A percentile compares a stretch with the other conserved stretches of the same genome.
Conservation (phyloP, 2,888 invertebrate genomes). For the Disparrhopalites patrizii region DNA sequence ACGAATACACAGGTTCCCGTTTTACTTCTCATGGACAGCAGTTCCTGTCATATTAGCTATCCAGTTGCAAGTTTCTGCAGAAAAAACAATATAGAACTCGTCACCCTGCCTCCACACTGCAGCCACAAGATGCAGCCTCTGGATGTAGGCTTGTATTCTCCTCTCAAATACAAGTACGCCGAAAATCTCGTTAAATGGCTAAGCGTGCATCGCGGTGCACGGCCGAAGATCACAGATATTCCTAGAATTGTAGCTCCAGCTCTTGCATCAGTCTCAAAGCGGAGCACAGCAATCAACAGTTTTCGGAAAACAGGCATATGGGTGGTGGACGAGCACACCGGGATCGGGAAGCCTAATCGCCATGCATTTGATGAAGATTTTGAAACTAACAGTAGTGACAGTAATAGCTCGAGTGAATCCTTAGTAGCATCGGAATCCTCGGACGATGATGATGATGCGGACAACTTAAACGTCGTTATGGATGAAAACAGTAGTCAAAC, state of each 20-base stretch:
- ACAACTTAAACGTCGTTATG: no score
- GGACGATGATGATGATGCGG: background rate
- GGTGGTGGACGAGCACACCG: background rate
- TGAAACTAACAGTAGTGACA: background rate
- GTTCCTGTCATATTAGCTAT: background rate
- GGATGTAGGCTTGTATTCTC: background rate
- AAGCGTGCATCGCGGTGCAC: background rate
- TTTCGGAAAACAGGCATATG: background rate
- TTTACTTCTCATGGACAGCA: background rate
- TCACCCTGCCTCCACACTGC: background rate
- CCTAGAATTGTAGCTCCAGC: background rate
- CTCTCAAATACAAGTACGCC: background rate
- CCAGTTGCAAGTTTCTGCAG: background rate
- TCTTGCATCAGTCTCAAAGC: background rate
- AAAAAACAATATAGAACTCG: background rate
- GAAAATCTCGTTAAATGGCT: background rate
- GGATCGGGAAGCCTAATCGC: background rate
- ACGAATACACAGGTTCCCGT: background rate
- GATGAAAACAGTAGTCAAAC: no score
- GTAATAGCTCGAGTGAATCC: background rate
- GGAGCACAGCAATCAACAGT: background rate
- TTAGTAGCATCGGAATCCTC: background rate
- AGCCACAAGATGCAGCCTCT: background rate
- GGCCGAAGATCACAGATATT: background rate
- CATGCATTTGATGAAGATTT: background rate